Evolutionary conservation across 2,888 invertebrate species (phyloP), one percentile per base, ranked within the genome.

Genomic region (Perizoma affinitatum): DNA sequence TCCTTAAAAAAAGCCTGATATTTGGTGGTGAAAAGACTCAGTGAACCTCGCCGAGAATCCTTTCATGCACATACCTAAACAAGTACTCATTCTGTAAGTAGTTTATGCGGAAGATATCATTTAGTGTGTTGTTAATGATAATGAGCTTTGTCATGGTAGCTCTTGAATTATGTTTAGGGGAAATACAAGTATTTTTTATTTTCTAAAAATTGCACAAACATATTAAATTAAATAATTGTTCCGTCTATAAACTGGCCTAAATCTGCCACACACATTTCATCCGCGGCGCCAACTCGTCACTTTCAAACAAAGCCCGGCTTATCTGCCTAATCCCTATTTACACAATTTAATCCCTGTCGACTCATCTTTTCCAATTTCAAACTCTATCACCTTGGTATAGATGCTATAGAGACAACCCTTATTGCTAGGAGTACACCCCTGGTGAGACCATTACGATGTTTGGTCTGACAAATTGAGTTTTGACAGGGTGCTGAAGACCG

Each of bases 401-500:
- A 74, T 77, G 71, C 72, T 76, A 75, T 59, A 66, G 67, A 52
- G 55, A 63, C 61, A 69, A 70, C 65, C 70, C 70, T 57, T 55
- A 5, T 6, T 38, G 38, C 65, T 61, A 61, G 64, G 66, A 74
- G 73, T 72, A 75, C 82, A 78, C 83, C 88, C 87, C 77, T 69
- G 65, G 69, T 63, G 68, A 74, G 74, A 78, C 84, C 80, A 87
- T 87, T 86, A 83, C 79, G 79, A 79, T 89, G 85, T 89, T 90
- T 91, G 87, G 84, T 78, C 87, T 88, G 86, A 89, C 90, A 91
- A 91, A 91, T 92, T 91, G 88, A 87, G 87, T 91, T 91, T 88
- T 90, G 90, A 90, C 90, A 87, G 84, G 79, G 87, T 86, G 86
- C 82, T 82, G 87, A 83, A 83, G 78, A 82, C 81, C 79, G 78